Percentiles rank a stretch among this genome's conserved stretches.
These are phyloP conservation scores for Galagoides demidoff DNA, from an alignment of 2,797 vertebrate genomes.

Conservation along the genomic window DNA sequence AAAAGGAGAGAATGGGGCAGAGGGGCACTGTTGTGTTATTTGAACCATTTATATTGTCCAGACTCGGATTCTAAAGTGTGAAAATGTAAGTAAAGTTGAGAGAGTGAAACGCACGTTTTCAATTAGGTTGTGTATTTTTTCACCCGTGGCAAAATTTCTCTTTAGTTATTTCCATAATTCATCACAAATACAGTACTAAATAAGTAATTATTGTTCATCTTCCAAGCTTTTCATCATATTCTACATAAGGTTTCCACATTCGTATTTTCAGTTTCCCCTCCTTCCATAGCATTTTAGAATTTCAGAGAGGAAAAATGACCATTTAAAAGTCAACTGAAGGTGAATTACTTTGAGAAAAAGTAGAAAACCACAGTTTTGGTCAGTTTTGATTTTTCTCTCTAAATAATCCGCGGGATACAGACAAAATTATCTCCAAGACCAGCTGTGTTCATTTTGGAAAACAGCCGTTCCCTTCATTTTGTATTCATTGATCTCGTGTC, in stretches of 20 bases:
- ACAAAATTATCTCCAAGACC: not conserved
- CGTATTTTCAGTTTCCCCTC: not conserved
- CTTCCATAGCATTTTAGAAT: not conserved
- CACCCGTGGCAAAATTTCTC: not conserved
- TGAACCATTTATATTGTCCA: not conserved
- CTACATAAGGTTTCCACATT: not conserved
- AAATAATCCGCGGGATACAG: not conserved
- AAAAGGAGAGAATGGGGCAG: not conserved
- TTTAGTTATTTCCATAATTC: conserved; percentile 33
- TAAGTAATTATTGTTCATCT: not conserved
- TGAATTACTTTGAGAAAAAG: not conserved
- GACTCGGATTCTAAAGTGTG: not conserved
- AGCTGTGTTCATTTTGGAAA: not conserved
- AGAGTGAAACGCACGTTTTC: not conserved
- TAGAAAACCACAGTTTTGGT: not conserved
- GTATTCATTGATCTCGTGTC: not conserved
- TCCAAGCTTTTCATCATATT: not conserved
- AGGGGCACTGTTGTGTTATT: not conserved
- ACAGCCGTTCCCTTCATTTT: not conserved
- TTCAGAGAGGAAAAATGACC: not conserved
- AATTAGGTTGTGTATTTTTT: not conserved
- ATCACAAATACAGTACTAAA: not conserved
- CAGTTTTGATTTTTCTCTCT: conserved; percentile 1
- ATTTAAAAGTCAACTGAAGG: not conserved
- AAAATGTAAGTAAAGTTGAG: not conserved